Percentiles rank a stretch among this genome's conserved stretches.
Evolutionary conservation across 2,888 invertebrate genomes (phyloP).

Genomic region (Cheilosia soror): DNA sequence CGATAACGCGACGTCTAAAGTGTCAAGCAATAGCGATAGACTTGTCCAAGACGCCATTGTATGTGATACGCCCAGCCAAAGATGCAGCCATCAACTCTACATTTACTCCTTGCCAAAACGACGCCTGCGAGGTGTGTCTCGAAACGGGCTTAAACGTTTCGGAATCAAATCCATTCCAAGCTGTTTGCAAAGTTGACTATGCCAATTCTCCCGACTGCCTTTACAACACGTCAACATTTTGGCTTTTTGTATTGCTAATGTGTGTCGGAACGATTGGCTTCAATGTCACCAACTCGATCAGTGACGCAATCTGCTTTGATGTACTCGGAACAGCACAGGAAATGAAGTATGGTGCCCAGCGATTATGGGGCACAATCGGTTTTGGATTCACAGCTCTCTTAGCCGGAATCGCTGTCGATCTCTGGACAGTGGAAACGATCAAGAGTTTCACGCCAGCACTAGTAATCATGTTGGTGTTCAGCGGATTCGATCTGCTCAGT

Average conservation of each 20-base stretch:
- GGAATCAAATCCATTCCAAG: conserved; percentile 19
- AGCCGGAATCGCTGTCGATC: conserved; percentile 88
- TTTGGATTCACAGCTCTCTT: conserved; percentile 90
- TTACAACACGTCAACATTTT: conserved; percentile 88
- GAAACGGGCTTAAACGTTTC: conserved; percentile 2
- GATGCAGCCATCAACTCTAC: conserved; percentile 41
- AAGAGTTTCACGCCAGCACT: conserved; percentile 90
- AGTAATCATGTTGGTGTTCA: conserved; percentile 87
- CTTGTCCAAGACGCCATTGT: not conserved
- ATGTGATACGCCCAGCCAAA: conserved; percentile 56
- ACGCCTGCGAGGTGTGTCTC: conserved; percentile 45
- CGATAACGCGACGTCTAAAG: conserved; percentile 34
- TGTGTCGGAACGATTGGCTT: conserved; percentile 91
- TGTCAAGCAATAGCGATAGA: conserved; percentile 24
- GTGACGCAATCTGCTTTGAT: conserved; percentile 96
- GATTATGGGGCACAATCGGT: conserved; percentile 93
- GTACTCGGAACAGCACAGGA: conserved; percentile 89
- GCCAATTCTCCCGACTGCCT: conserved; percentile 80
- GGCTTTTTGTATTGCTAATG: conserved; percentile 89
- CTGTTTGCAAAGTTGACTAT: conserved; percentile 57
- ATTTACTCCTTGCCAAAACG: conserved; percentile 16
- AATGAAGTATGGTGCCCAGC: conserved; percentile 89
- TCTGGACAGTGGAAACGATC: conserved; percentile 85
- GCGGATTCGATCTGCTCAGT: conserved; percentile 87
- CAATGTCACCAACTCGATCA: conserved; percentile 93